These are phyloP conservation scores for Tyria jacobaeae DNA, from an alignment of 2,888 invertebrate genomes.

Conservation along the genomic window DNA sequence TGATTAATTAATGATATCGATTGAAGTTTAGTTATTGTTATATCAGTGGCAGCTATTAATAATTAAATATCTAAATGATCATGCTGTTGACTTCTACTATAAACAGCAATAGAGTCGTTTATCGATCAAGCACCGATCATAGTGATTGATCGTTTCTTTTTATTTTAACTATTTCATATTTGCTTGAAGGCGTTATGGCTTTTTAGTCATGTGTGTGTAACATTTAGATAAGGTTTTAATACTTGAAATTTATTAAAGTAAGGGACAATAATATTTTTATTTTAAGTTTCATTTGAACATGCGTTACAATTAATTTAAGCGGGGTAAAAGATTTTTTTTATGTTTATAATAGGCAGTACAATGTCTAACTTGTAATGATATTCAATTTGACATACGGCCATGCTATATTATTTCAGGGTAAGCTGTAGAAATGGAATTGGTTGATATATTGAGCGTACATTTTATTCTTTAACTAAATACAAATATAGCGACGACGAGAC, in stretches of 20 bases:
- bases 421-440: background rate
- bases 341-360: too few species aligned
- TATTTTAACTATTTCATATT: background rate
- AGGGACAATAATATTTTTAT: too few species aligned
- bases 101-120: slow-evolving; percentile 1
- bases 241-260: too few species aligned
- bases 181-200: too few species aligned
- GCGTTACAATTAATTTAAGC: too few species aligned
- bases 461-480: background rate
- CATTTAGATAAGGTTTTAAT: too few species aligned
- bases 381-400: background rate
- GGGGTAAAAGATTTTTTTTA: too few species aligned
- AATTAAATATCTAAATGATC: background rate
- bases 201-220: too few species aligned
- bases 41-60: slow-evolving; percentile 9
- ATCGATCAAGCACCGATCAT: background rate
- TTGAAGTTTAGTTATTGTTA: background rate
- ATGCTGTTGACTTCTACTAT: background rate
- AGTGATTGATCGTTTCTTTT: background rate
- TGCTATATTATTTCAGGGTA: background rate
- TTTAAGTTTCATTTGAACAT: too few species aligned
- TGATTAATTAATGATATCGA: background rate
- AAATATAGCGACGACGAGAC: background rate
- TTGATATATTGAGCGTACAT: background rate
- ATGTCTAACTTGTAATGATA: background rate